These are phyloP conservation scores for Meiosimyza platycephala DNA, from an alignment of 2,888 invertebrate species.

Conservation along the genomic window DNA sequence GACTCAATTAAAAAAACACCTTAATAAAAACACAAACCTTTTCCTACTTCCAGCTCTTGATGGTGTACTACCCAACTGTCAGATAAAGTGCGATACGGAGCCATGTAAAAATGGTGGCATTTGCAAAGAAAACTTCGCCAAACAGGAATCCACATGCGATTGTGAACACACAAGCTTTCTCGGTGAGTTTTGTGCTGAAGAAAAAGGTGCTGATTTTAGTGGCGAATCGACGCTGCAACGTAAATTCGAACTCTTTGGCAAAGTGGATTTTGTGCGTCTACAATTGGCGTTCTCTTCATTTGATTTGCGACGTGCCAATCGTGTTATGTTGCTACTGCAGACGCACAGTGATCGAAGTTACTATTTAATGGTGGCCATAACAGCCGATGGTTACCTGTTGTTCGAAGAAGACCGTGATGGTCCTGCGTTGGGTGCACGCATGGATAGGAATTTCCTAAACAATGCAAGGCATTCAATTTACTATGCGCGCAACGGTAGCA, in stretches of 20 bases:
- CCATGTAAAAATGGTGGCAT: slow-evolving; percentile 90
- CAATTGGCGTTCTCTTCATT: slow-evolving; percentile 89
- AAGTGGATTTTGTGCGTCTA: slow-evolving; percentile 82
- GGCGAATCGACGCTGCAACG: slow-evolving; percentile 86
- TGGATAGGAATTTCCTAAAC: slow-evolving; percentile 85
- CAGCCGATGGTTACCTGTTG: slow-evolving; percentile 84
- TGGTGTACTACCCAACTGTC: slow-evolving; percentile 84
- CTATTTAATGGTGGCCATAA: slow-evolving; percentile 84
- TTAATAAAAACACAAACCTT: background rate
- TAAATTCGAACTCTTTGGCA: slow-evolving; percentile 76
- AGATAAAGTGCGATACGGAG: slow-evolving; percentile 88
- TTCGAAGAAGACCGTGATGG: slow-evolving; percentile 86
- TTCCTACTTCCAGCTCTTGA: slow-evolving; percentile 68
- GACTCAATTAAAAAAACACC: too few species aligned
- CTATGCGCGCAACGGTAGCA: slow-evolving; percentile 76
- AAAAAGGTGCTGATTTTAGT: slow-evolving; percentile 90
- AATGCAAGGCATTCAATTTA: slow-evolving; percentile 81
- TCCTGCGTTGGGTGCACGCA: slow-evolving; percentile 76
- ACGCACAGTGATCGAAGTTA: slow-evolving; percentile 87
- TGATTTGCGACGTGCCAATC: slow-evolving; percentile 81
- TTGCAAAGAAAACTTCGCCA: slow-evolving; percentile 89
- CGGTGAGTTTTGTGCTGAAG: slow-evolving; percentile 88
- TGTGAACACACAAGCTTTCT: slow-evolving; percentile 91
- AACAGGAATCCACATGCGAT: slow-evolving; percentile 86
- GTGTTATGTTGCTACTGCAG: slow-evolving; percentile 82